Base-by-base conservation (phyloP, 1,140 invertebrate species). In the Penaeus chinensis region DNA sequence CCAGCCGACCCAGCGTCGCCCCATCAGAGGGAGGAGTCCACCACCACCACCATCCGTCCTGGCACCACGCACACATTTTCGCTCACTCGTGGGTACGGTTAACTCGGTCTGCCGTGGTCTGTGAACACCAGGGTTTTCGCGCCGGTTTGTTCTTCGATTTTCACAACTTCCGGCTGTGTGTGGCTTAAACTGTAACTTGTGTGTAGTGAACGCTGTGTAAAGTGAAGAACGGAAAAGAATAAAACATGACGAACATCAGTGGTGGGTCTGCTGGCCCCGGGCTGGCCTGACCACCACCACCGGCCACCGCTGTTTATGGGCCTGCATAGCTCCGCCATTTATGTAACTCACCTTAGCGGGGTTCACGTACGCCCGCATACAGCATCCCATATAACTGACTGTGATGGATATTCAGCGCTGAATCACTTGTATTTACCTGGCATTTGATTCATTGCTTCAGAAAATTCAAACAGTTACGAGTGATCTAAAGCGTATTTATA, bases 271-370 rank as follows among this genome's bases (percentile, higher is more conserved):
- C 42, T 84, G 82, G 81, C 63, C 87, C 74, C 62, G 81, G 87
- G 87, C 87, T 84, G 63, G 87, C 77, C 87, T 88, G 87, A 84
- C 87, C 85, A 54, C 61, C 77, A 13, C 42, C 77, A 20, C 42
- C 80, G 80, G 80, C 86, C 86, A 83, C 71, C 74, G 82, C 87
- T 84, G 87, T 88, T 88, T 88, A 88, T 88, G 87, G 87, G 77
- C 82, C 82, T 88, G 87, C 87, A 88, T 88, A 88, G 82, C 82
- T 88, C 87, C 82, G 76, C 87, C 87, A 88, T 88, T 88, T 88
- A 88, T 88, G 87, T 88, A 88, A 88, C 82, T 81, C 82, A 71
- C 42, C 82, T 88, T 88, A 88, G 82, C 87, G 87, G 87, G 87
- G 87, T 88, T 78, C 82, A 81, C 76, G 42, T 79, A 32, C 71